A percentile compares a stretch with the other conserved stretches of the same genome.
phyloP scores from a whole-genome alignment of 1,140 invertebrate genomes.

The Pomacea maculata region DNA sequence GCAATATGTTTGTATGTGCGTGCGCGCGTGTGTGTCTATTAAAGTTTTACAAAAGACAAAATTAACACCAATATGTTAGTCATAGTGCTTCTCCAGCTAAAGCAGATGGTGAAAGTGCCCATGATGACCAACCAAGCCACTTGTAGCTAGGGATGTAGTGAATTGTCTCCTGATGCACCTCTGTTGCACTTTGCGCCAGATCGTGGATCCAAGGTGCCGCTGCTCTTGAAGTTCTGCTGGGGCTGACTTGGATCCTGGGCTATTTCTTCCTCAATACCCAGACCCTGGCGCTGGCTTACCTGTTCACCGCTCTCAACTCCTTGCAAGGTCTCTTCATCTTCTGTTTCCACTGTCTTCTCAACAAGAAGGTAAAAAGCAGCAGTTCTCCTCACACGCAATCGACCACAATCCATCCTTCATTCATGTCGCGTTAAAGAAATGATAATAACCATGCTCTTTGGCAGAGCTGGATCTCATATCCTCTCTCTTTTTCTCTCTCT shows the following conservation, averaged over 20 bases:
- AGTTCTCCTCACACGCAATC: no score
- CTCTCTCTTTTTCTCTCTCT: no score
- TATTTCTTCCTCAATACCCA: constrained; percentile 67
- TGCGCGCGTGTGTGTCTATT: not conserved
- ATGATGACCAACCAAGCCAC: no score
- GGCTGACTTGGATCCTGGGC: constrained; percentile 71
- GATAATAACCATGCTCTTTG: no score
- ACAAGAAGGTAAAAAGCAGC: constrained; percentile 53
- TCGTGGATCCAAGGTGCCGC: constrained; percentile 68
- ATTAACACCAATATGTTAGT: no score
- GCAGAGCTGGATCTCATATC: no score
- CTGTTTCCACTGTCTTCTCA: constrained; percentile 66
- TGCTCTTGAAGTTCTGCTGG: constrained; percentile 69
- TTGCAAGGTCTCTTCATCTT: constrained; percentile 70
- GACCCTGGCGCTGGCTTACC: constrained; percentile 66
- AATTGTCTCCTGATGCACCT: not conserved
- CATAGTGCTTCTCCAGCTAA: no score
- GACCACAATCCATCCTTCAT: no score
- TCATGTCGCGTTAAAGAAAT: no score
- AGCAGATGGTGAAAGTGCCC: no score
- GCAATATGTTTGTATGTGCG: not conserved
- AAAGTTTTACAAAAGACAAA: not conserved
- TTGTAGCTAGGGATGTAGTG: no score
- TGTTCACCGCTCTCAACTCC: constrained; percentile 69
- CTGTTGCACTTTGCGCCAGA: constrained; percentile 31